Evolutionary conservation across 2,888 invertebrate genomes (phyloP), one percentile per base, ranked within the genome.

Genomic region (Athalia circularis): DNA sequence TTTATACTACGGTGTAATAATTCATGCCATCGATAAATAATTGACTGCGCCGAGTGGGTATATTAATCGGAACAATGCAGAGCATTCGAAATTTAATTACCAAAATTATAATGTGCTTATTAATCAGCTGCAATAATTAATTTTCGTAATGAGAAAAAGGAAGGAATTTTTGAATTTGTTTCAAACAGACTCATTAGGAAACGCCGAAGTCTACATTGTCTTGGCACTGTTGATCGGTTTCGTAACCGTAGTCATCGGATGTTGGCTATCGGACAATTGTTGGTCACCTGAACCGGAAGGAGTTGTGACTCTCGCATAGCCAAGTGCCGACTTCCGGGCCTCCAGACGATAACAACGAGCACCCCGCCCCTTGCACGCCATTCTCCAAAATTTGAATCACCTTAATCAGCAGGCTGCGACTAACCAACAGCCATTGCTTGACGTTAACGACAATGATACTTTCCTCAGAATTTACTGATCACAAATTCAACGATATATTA

Each of bases 191-290:
- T 86, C 86, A 57, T 81, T 86, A 94, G 95, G 95, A 80, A 94
- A 95, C 91, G 95, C 95, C 65, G 94, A 95, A 90, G 94, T 94
- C 84, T 95, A 95, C 91, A 95, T 95, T 91, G 94, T 95, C 89
- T 89, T 95, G 86, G 95, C 95, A 59, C 91, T 95, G 82, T 91
- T 94, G 85, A 95, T 95, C 88, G 95, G 95, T 70, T 92, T 94
- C 87, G 93, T 94, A 86, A 95, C 95, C 11, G 94, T 95, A 79
- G 94, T 95, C 84, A 94, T 95, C 85, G 95, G 95, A 84, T 95
- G 95, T 91, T 95, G 95, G 95, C 91, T 95, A 79, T 94, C 94
- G 57, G 95, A 95, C 93, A 95, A 95, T 91, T 95, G 95, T 90
- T 95, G 95, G 95, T 94, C 95, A 77, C 94, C 95, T 83, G 95